Base-by-base conservation (phyloP, 1,140 invertebrate genomes). In the Physella acuta region DNA sequence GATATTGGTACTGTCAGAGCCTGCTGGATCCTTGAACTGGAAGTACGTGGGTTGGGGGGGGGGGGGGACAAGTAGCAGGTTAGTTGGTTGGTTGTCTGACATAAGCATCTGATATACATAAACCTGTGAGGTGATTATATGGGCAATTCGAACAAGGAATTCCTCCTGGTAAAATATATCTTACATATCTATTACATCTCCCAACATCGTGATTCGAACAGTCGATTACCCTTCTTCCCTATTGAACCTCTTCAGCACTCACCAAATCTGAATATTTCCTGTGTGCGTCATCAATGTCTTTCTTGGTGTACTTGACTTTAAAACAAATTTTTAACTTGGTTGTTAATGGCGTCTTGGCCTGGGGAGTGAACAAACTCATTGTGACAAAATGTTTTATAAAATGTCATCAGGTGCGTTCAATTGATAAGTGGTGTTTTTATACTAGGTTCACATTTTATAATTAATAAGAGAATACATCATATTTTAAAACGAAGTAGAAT, bases 201-300 rank as follows among this genome's bases (percentile, higher is more conserved):
- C n/a, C 11, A 14, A 49, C 11, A 49, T 11, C 44, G n/a, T 49
- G n/a, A 11, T 14, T n/a, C 11, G 44, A 11, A 49, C n/a, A 49
- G 11, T 49, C 11, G 11, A 49, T 11, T 14, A n/a, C n/a, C 11
- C 11, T 49, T 49, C n/a, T 14, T 49, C 11, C 44, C 11, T n/a
- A 14, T 11, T 49, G n/a, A 14, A 49, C 11, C n/a, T 49, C n/a
- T n/a, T n/a, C n/a, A 30, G 31, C 34, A 64, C 75, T 67, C 71
- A 81, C 81, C 73, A 81, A 49, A 60, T 82, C 81, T n/a, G 75
- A 75, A 68, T 80, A 82, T 64, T 75, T 75, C 62, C 70, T 77
- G 30, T 79, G 75, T 0, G 78, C 74, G 24, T 82, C 81, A n/a
- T 82, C 81, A 8, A 81, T 52, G 14, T 82, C 81, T 59, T 79